Percentiles rank a stretch among this genome's conserved stretches.
Evolutionary conservation across 1,140 invertebrate genomes (phyloP).

Genomic region (Aphelenchoides fujianensis): DNA sequence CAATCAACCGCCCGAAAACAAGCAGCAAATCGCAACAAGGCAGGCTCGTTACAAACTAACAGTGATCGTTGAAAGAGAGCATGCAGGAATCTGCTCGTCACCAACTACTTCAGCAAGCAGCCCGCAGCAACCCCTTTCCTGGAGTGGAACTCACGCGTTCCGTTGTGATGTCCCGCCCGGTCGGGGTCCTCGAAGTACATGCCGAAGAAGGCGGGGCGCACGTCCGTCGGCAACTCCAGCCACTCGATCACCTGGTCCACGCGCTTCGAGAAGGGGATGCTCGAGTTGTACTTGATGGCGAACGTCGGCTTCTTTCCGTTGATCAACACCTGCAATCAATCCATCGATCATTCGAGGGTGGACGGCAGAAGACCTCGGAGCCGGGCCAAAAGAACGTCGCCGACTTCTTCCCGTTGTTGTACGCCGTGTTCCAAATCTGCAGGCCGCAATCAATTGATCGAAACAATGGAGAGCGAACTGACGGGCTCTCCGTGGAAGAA

Average conservation of each 20-base stretch:
- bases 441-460: background rate
- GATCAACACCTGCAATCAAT: too few species aligned
- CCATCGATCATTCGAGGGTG: too few species aligned
- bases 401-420: conserved; percentile 39
- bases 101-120: background rate
- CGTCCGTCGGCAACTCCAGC: conserved; percentile 67
- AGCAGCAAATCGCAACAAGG: too few species aligned
- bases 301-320: conserved; percentile 39
- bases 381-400: conserved; percentile 54
- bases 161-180: conserved; percentile 62
- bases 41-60: too few species aligned
- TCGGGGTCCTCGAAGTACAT: conserved; percentile 76
- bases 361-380: conserved; percentile 40
- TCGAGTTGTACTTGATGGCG: conserved; percentile 32
- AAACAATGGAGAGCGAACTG: background rate
- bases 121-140: too few species aligned
- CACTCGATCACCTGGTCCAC: conserved; percentile 67
- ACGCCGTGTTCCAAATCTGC: conserved; percentile 23
- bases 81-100: too few species aligned
- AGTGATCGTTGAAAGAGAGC: conserved; percentile 3
- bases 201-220: conserved; percentile 65
- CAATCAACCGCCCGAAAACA: too few species aligned
- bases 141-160: conserved; percentile 13
- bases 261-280: conserved; percentile 45
- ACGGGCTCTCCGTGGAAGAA: conserved; percentile 15